Base-by-base conservation (phyloP, 2,113 vertebrate species). In the Poicephalus gulielmi region DNA sequence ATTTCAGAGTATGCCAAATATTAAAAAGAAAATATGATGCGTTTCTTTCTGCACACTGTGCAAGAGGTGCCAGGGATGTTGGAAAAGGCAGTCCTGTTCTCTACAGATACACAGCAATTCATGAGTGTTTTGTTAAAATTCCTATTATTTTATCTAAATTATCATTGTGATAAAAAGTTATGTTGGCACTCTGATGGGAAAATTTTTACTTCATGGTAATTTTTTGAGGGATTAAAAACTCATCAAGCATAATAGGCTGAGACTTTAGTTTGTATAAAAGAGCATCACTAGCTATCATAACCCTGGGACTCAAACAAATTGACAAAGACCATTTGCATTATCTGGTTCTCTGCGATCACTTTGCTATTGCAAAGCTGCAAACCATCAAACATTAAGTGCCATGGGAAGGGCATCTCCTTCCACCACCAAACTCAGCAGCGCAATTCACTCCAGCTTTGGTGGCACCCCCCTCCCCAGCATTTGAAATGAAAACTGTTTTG, bases 341-440 rank as follows among this genome's bases (percentile, higher is more conserved):
- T 50, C 66, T 70, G 62, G 41, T 10, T 27, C 63, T 59, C 30
- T 25, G 59, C 6, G 15, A 30, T 44, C 57, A 17, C 67, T 83
- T 71, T 31, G 25, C 63, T 90, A 11, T 23, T 14, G 16, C 24
- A 19, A 71, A 62, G 30, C 25, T 63, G 37, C n/a, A 68, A 90
- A 81, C 27, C 33, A 33, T 46, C 0, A 1, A 52, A 17, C 19
- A 6, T 4, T 6, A 28, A 41, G 13, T 63, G 23, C 46, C 27
- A 8, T 13, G 11, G 1, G 11, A 33, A 0, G 2, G 28, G 7
- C 23, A n/a, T 31, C 75, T 17, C 33, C 53, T 63, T 52, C 57
- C 18, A 18, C n/a, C 5, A 2, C 39, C 70, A 55, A 4, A 3
- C 50, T 66, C 28, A 25, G 46, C 60, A 75, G 22, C 24, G 41